Base-by-base conservation (phyloP, 2,113 vertebrate genomes). In the Galemys pyrenaicus region DNA sequence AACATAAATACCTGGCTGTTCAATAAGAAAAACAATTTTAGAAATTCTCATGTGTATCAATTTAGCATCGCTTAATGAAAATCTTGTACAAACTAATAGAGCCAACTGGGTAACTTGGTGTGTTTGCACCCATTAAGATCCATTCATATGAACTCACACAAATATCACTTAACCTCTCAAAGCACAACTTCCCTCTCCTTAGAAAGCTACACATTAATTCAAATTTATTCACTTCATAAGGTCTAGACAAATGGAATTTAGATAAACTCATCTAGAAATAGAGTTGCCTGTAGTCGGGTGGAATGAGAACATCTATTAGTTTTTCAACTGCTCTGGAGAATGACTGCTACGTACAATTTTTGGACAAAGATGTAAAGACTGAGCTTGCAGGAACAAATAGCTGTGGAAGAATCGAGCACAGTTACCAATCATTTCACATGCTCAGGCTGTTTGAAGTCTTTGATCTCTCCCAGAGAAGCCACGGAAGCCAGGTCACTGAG, bases 141-240 rank as follows among this genome's bases (percentile, higher is more conserved):
- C 77, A 90, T 46, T 92, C 82, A 84, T 13, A 85, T 79, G 84
- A 95, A 79, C 64, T 68, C 96, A 96, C 28, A 87, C 41, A 95
- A 60, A 91, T 26, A 85, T 71, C 6, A 7, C 58, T 95, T 92
- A 94, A 75, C 62, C n/a, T 67, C 56, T 91, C 70, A 94, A 94
- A 86, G 51, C 35, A 58, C 86, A 73, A 91, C 68, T 87, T 95
- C 39, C 28, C 65, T 87, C 77, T 89, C 68, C 71, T 95, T 39
- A 74, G 73, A 96, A 83, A 95, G 91, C 62, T 68, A 54, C 56
- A 89, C 75, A 95, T 96, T 93, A 95, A 96, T 96, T 96, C 92
- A 96, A 93, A 96, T 96, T 41, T 92, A 97, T 96, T 95, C 92
- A 87, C 35, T 96, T 94, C 80, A 70, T 73, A 94, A 94, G 54